Conservation (phyloP, 1,140 invertebrate species). For the Euwallacea fornicatus region DNA sequence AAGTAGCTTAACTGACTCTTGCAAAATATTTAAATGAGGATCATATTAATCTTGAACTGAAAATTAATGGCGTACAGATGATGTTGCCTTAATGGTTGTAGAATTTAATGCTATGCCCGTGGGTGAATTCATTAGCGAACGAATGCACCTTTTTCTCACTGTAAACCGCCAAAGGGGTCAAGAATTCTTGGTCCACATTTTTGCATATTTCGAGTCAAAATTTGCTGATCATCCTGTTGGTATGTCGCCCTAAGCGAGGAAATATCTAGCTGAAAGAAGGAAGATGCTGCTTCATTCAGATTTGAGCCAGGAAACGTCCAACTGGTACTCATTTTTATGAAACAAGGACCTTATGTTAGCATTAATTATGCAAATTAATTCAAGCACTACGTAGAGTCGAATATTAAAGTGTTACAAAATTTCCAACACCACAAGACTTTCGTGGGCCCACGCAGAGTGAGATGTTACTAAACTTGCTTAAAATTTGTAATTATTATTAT, state of each 20-base stretch:
- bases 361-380: neutral
- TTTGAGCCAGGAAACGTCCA: no score
- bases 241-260: no score
- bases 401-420: slow-evolving; percentile 6
- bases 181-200: neutral
- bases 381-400: neutral
- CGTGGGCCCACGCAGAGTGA: slow-evolving; percentile 4
- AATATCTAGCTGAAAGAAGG: no score
- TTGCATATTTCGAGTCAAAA: neutral
- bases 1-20: neutral
- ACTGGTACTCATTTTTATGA: no score
- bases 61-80: slow-evolving; percentile 1
- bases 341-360: no score
- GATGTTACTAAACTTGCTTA: slow-evolving; percentile 7
- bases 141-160: neutral
- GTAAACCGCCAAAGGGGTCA: neutral
- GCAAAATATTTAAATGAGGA: slow-evolving; percentile 3
- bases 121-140: slow-evolving; percentile 4
- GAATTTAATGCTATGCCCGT: neutral
- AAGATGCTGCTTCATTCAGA: no score
- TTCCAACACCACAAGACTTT: neutral
- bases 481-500: neutral
- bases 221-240: no score
- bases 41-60: slow-evolving; percentile 5
- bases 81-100: neutral